Evolutionary conservation across 2,888 invertebrate species (phyloP), one percentile per base, ranked within the genome.

Genomic region (Lasius platythorax): DNA sequence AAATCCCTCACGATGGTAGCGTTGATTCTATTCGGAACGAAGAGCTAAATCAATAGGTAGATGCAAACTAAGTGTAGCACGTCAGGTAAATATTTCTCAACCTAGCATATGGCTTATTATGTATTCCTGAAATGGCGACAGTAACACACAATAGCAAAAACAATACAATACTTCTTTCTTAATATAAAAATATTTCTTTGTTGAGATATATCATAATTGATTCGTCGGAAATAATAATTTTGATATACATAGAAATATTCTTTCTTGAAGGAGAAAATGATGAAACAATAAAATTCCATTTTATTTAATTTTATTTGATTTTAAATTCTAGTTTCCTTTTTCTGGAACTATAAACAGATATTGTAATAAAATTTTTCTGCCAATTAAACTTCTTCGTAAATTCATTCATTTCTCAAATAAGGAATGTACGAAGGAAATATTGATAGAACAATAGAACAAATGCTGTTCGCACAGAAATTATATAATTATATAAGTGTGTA

Each of bases 41-140:
- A 78, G 68, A 68, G 68, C 30, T 78, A 78, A 78, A 78, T 78
- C 78, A 78, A 78, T 78, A 78, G 68, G n/a, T 78, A 78, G 56
- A 78, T 11, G 78, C 23, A 40, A 68, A 58, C 56, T 68, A 67
- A 58, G 23, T 53, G 8, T 58, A 78, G 43, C 56, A 23, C 15
- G 78, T 58, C 43, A 56, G 15, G 6, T 43, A 78, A 78, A 78
- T 78, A 78, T 68, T 78, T 78, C 58, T 58, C 78, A 68, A 58
- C 30, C 23, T 40, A 33, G 15, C 28, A 28, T 28, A 28, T 18
- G 9, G 46, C 18, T 56, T 68, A 43, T 53, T 78, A 68, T 23
- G 43, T 68, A 68, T n/a, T 11, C 3, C 33, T 30, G 30, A 40
- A 53, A 53, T 53, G 53, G 2, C 6, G 8, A 0, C 8, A n/a